Conservation (phyloP, 2,113 vertebrate species). For the Melanerpes formicivorus region DNA sequence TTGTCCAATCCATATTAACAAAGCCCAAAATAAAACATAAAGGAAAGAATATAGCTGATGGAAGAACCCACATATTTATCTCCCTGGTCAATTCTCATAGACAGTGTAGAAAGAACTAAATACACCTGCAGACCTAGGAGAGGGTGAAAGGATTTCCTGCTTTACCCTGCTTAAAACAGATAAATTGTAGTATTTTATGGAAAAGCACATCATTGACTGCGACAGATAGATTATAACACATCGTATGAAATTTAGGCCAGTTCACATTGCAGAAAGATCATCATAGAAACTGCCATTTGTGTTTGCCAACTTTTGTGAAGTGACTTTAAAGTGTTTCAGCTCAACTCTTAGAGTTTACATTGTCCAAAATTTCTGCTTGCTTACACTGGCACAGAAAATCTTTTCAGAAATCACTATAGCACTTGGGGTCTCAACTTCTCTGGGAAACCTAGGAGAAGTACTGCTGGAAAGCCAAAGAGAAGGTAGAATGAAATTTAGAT, state of each 20-base stretch:
- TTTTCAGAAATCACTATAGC: neutral
- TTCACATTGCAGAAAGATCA: neutral
- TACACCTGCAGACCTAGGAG: neutral
- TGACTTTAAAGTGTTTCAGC: neutral
- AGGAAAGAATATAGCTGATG: neutral
- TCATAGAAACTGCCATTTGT: neutral
- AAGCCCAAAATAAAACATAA: neutral
- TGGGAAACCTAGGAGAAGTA: neutral
- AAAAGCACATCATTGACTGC: neutral
- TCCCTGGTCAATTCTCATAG: neutral
- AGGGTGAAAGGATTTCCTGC: neutral
- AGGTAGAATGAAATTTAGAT: neutral
- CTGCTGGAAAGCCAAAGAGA: neutral
- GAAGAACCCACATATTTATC: neutral
- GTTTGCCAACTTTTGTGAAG: neutral
- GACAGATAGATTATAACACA: neutral
- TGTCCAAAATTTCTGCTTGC: neutral
- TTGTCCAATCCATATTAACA: neutral
- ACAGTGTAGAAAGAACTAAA: neutral
- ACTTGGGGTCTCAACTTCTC: neutral
- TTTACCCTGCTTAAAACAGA: neutral
- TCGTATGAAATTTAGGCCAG: neutral
- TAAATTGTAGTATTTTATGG: neutral
- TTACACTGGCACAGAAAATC: neutral
- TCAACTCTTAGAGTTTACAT: neutral